phyloP scores from a whole-genome alignment of 2,797 vertebrate species.

The Catamblyrhynchus diadema region DNA sequence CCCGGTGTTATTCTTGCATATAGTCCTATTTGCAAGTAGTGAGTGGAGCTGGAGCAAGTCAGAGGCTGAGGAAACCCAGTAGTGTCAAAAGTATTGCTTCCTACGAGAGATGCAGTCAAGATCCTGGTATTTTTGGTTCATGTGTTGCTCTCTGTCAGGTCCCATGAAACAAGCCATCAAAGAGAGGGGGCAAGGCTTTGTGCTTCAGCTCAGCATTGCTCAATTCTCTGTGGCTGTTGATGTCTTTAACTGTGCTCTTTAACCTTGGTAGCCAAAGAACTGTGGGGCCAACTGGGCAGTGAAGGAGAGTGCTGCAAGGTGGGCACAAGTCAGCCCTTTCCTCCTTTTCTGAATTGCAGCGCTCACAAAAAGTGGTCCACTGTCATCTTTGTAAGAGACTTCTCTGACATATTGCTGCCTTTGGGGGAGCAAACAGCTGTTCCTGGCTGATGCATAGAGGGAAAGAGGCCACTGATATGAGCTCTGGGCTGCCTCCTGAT shows the following conservation, averaged over 20 bases:
- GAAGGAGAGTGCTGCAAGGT: not conserved
- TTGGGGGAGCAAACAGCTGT: not conserved
- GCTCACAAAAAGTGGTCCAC: not conserved
- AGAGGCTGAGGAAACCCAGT: not conserved
- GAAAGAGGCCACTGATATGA: accelerated
- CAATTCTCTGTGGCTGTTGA: not conserved
- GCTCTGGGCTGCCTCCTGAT: not conserved
- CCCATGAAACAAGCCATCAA: not conserved
- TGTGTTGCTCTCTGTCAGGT: not conserved
- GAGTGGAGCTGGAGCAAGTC: not conserved
- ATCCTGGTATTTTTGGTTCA: not conserved
- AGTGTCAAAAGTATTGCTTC: not conserved
- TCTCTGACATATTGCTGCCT: not conserved
- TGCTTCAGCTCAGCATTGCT: not conserved
- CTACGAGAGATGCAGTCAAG: accelerated
- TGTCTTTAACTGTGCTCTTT: not conserved
- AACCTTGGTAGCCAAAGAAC: not conserved
- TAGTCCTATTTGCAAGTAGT: not conserved
- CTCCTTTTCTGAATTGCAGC: not conserved
- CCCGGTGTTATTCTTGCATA: not conserved
- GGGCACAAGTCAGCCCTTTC: not conserved
- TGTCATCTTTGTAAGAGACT: not conserved
- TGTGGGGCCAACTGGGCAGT: not conserved
- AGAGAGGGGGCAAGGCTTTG: not conserved
- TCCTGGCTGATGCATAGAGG: not conserved